Evolutionary conservation across 2,888 invertebrate species (phyloP), one percentile per base, ranked within the genome.

Genomic region (Pachydiplax longipennis): DNA sequence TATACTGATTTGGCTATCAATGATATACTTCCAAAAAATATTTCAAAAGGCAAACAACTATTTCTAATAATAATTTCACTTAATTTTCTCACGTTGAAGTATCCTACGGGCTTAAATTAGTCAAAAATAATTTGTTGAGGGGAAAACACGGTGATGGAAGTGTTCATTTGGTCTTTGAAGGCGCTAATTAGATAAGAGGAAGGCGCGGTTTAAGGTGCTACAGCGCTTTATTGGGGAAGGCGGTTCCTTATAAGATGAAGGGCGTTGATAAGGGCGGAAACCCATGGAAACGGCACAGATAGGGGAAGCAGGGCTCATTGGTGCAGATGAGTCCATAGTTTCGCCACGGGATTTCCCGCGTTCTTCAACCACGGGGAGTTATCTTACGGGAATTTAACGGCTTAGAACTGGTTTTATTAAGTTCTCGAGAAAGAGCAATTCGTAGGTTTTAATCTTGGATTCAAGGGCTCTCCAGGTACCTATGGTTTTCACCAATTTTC

Each of bases 131-230:
- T 53, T 53, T 18, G 18, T 6, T 15, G 18, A 18, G 1, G 15
- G 53, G 18, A 48, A 53, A 53, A 53, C 13, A 44, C 44, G 0
- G 44, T 44, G 53, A 53, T 53, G 53, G 87, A 65, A 83, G 87
- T 61, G 37, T 61, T 87, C 87, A 87, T 58, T 58, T 61, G 61
- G 37, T 48, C 61, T 87, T 87, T 87, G 87, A 87, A 87, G 61
- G 87, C 58, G 87, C 61, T 87, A 65, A 83, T 83, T 83, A 83
- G 83, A 83, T 83, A 83, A 83, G 83, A 53, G 58, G 53, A 22
- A 53, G 53, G 44, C 44, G 44, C 44, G 44, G 44, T 44, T 44
- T 53, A 83, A 58, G 65, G 10, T 22, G 61, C 61, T 61, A 44
- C 10, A 10, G 44, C 44, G 53, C 53, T 53, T 53, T 53, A 53